phyloP scores from a whole-genome alignment of 2,888 invertebrate species.

The Luperina nickerlii region DNA sequence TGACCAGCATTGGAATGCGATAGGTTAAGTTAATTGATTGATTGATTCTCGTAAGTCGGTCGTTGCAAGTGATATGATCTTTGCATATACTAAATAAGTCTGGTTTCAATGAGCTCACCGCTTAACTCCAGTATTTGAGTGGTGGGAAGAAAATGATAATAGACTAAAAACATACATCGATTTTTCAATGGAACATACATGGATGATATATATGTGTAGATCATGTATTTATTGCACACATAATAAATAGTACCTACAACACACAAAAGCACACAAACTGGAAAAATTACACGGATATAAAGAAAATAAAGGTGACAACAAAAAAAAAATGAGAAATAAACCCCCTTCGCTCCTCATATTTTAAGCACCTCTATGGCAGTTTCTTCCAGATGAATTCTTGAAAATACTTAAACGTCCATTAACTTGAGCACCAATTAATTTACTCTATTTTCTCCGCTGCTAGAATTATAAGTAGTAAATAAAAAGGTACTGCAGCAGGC shows the following conservation, averaged over 20 bases:
- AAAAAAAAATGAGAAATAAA: neutral
- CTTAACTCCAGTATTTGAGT: too few relatives aligned
- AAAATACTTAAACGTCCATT: constrained; percentile 5
- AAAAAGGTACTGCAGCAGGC: constrained; percentile 32
- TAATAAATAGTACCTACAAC: too few relatives aligned
- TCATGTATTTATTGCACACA: too few relatives aligned
- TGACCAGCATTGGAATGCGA: neutral
- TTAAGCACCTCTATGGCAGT: neutral
- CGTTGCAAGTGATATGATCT: too few relatives aligned
- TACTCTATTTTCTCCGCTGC: neutral
- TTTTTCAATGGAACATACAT: neutral
- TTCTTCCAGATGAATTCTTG: neutral
- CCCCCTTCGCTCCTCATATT: neutral
- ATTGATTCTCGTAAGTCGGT: neutral
- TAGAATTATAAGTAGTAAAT: constrained; percentile 18
- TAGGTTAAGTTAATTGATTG: too few relatives aligned
- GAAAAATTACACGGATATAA: too few relatives aligned
- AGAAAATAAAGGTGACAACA: too few relatives aligned
- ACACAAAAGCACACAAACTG: too few relatives aligned
- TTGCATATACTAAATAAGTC: too few relatives aligned
- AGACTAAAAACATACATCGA: neutral
- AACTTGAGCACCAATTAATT: constrained; percentile 45
- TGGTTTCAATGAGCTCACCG: too few relatives aligned
- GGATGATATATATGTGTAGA: too few relatives aligned
- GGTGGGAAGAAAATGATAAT: too few relatives aligned